A percentile compares a stretch with the other conserved stretches of the same genome.
These are phyloP conservation scores for Drosophila lutescens DNA, from an alignment of 2,888 invertebrate species.

Conservation along the genomic window DNA sequence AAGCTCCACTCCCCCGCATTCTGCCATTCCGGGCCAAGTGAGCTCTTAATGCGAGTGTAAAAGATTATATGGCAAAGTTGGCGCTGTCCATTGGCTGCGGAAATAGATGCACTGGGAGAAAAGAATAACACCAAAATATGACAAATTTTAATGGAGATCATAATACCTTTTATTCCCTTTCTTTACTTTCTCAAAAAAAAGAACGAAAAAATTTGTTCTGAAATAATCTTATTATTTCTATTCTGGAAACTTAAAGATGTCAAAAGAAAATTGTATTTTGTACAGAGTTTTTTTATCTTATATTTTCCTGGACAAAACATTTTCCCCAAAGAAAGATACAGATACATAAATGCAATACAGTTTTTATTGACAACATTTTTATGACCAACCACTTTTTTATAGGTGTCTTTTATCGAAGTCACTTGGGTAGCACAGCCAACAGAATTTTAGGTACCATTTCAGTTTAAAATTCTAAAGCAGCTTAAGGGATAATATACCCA, in stretches of 20 bases:
- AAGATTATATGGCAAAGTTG: slow-evolving; percentile 76
- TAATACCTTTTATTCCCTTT: too few relatives aligned
- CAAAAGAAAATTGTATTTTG: background rate
- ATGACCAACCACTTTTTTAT: background rate
- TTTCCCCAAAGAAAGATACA: background rate
- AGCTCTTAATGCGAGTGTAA: slow-evolving; percentile 72
- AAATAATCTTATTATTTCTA: background rate
- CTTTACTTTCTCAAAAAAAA: too few relatives aligned
- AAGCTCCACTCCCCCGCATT: slow-evolving; percentile 20
- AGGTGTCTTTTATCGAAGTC: slow-evolving; percentile 12
- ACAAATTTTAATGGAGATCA: too few relatives aligned
- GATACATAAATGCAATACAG: background rate
- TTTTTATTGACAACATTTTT: background rate
- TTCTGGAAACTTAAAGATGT: background rate
- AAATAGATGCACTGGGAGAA: slow-evolving; percentile 20
- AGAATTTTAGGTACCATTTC: slow-evolving; percentile 10
- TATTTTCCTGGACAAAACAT: background rate
- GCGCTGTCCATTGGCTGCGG: slow-evolving; percentile 57
- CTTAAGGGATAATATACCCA: background rate
- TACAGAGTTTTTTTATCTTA: too few relatives aligned
- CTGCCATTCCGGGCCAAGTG: slow-evolving; percentile 54
- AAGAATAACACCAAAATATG: background rate
- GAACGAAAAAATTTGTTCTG: too few relatives aligned
- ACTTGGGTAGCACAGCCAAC: background rate
- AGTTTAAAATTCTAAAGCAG: slow-evolving; percentile 15